Evolutionary conservation across 1,140 invertebrate genomes (phyloP).

Genomic region (Pseudomyrmex flavicornis): DNA sequence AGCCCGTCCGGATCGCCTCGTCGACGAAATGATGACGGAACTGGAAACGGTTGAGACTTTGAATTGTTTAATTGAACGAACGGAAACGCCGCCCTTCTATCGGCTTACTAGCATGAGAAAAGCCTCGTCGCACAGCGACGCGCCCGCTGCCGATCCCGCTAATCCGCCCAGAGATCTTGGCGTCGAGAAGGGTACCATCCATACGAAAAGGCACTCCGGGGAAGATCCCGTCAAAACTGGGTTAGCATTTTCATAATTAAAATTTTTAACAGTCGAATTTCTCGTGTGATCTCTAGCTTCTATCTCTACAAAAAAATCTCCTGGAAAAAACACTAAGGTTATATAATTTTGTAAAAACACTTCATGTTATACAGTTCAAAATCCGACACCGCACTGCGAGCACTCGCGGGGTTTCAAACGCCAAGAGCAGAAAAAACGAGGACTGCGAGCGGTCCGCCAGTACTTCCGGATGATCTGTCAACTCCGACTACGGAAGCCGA

Average conservation of each 20-base stretch:
- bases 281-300: too few relatives aligned
- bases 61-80: slow-evolving; percentile 97
- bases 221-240: slow-evolving; percentile 93
- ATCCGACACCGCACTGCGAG: slow-evolving; percentile 87
- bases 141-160: slow-evolving; percentile 85
- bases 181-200: slow-evolving; percentile 96
- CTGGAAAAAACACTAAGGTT: too few relatives aligned
- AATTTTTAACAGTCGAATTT: too few relatives aligned
- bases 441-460: slow-evolving; percentile 88
- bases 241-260: slow-evolving; percentile 72
- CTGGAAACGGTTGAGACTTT: slow-evolving; percentile 98
- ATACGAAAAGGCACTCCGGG: slow-evolving; percentile 97
- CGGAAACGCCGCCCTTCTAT: slow-evolving; percentile 99
- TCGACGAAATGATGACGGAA: slow-evolving; percentile 99
- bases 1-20: slow-evolving; percentile 94
- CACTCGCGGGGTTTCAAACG: slow-evolving; percentile 85
- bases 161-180: slow-evolving; percentile 86
- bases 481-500: slow-evolving; percentile 86
- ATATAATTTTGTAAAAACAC: too few relatives aligned
- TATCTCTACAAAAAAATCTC: too few relatives aligned
- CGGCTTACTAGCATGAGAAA: slow-evolving; percentile 95
- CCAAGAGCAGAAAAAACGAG: slow-evolving; percentile 87
- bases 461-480: slow-evolving; percentile 87
- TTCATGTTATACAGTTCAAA: slow-evolving; percentile 80
- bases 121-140: slow-evolving; percentile 93